Evolutionary conservation across 2,113 vertebrate genomes (phyloP).

Genomic region (Prionailurus bengalensis): DNA sequence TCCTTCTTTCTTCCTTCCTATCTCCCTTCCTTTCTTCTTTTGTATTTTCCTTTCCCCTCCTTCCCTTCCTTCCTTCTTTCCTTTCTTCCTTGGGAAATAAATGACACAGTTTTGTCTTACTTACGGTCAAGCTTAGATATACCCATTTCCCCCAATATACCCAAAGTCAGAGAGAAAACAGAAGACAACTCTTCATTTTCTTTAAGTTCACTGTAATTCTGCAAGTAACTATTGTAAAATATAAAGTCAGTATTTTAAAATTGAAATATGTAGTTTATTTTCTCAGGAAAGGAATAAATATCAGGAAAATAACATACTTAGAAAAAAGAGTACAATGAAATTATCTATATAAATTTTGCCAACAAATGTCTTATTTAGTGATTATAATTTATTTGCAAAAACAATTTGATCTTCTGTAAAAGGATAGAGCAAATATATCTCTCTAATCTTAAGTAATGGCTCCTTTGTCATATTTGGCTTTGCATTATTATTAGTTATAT

Average conservation of each 20-base stretch:
- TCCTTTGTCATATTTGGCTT: not conserved
- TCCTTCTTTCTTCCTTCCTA: not conserved
- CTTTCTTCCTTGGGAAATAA: not conserved
- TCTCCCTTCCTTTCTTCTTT: not conserved
- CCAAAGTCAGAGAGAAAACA: constrained; percentile 7
- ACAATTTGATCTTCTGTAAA: constrained; percentile 1
- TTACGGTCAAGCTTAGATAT: not conserved
- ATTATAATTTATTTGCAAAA: constrained; percentile 30
- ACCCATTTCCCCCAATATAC: not conserved
- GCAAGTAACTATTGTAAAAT: not conserved
- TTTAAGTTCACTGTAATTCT: not conserved
- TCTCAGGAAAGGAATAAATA: constrained; percentile 51
- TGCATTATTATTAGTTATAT: not conserved
- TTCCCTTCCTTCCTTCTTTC: not conserved
- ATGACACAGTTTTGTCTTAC: constrained; percentile 6
- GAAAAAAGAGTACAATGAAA: not conserved
- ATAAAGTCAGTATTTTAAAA: constrained; percentile 13
- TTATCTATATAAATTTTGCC: constrained; percentile 7
- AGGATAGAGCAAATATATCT: not conserved
- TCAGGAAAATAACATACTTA: not conserved
- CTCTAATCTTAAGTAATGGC: not conserved
- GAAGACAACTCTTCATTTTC: not conserved
- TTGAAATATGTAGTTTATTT: constrained; percentile 19
- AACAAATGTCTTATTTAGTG: not conserved
- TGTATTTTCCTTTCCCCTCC: not conserved